These are phyloP conservation scores for Scartelaos histophorus DNA, from an alignment of 2,113 vertebrate genomes.

Conservation along the genomic window DNA sequence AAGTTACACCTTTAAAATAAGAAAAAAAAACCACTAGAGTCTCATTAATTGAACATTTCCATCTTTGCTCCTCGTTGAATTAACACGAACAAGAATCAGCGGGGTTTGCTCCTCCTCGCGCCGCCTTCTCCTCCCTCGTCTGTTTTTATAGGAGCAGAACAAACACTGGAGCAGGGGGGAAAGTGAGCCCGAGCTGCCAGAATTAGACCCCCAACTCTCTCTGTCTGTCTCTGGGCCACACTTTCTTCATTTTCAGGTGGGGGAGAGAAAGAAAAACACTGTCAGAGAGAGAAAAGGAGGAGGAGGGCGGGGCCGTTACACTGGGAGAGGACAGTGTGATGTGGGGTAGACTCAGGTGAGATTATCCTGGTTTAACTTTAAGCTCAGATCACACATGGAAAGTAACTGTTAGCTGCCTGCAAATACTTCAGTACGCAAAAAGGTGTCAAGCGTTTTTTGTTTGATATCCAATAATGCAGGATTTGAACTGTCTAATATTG, in stretches of 20 bases:
- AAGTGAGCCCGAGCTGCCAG: slow-evolving; percentile 53
- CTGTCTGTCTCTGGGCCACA: slow-evolving; percentile 40
- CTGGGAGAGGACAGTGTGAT: slow-evolving; percentile 59
- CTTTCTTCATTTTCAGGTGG: slow-evolving; percentile 38
- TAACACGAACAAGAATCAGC: slow-evolving; percentile 18
- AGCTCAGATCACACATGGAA: slow-evolving; percentile 43
- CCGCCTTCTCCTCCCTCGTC: slow-evolving; percentile 43
- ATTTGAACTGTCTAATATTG: too few relatives aligned
- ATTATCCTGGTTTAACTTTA: slow-evolving; percentile 47
- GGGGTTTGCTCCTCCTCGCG: slow-evolving; percentile 43
- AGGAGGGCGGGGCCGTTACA: slow-evolving; percentile 56
- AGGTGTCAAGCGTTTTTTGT: background rate
- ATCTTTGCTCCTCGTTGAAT: background rate
- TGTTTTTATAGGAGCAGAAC: slow-evolving; percentile 81
- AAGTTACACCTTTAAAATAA: too few relatives aligned
- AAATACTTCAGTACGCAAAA: background rate
- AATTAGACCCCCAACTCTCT: slow-evolving; percentile 55
- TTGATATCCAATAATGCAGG: too few relatives aligned
- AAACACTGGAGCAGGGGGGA: slow-evolving; percentile 69
- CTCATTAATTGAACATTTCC: background rate
- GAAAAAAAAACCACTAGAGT: background rate
- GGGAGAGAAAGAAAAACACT: too few relatives aligned
- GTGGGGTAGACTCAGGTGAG: slow-evolving; percentile 49
- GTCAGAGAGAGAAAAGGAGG: too few relatives aligned
- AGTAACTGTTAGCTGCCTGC: slow-evolving; percentile 27